Conservation (phyloP, 1,140 invertebrate genomes). For the Drosophila rufa region DNA sequence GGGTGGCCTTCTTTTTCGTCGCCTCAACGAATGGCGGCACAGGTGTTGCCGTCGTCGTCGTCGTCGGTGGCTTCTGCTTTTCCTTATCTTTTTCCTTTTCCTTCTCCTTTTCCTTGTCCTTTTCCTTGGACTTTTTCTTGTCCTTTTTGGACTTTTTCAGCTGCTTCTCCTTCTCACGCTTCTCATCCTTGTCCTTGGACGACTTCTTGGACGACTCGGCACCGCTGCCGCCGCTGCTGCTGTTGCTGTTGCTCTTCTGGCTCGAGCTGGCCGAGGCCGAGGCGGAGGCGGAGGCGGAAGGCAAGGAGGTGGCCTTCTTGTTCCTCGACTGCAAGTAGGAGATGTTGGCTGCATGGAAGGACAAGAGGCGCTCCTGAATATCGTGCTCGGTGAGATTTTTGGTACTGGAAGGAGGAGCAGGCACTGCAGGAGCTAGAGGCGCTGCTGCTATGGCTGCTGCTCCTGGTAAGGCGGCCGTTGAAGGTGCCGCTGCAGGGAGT, state of each 20-base stretch:
- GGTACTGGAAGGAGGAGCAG: slow-evolving; percentile 20
- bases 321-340: slow-evolving; percentile 87
- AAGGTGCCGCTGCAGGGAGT: background rate
- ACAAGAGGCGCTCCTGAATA: slow-evolving; percentile 87
- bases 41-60: background rate
- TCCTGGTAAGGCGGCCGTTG: background rate
- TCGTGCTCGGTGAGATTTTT: slow-evolving; percentile 86
- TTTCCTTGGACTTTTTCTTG: slow-evolving; percentile 70
- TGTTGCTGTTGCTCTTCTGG: slow-evolving; percentile 24
- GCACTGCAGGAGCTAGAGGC: background rate
- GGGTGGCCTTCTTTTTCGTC: slow-evolving; percentile 53
- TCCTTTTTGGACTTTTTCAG: slow-evolving; percentile 62
- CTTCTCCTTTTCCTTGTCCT: slow-evolving; percentile 64
- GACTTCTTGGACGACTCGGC: slow-evolving; percentile 49
- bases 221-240: slow-evolving; percentile 25
- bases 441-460: background rate
- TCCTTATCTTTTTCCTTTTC: slow-evolving; percentile 58
- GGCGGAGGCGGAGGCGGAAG: slow-evolving; percentile 2
- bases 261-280: slow-evolving; percentile 6
- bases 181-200: slow-evolving; percentile 56
- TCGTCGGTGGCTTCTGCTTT: slow-evolving; percentile 49
- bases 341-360: slow-evolving; percentile 87
- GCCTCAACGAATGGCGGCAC: slow-evolving; percentile 15
- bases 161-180: too few relatives aligned
- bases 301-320: slow-evolving; percentile 84